Percentiles rank a stretch among this genome's conserved stretches.
Evolutionary conservation across 2,888 invertebrate species (phyloP).

Genomic region (Geophilus truncorum): DNA sequence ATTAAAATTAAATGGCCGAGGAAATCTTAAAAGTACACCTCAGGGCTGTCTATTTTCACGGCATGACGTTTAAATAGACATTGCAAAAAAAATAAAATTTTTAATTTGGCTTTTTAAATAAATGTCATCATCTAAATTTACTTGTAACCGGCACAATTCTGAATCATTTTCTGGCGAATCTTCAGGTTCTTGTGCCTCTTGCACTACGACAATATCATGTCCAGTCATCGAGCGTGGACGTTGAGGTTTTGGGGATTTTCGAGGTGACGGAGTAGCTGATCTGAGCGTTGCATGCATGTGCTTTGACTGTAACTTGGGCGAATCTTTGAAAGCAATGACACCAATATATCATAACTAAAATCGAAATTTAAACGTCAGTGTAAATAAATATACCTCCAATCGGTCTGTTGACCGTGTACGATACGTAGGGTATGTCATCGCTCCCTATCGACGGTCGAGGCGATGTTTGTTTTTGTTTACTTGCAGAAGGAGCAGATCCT

Average conservation of each 20-base stretch:
- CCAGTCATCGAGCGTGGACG: conserved; percentile 46
- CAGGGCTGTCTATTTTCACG: too few species aligned
- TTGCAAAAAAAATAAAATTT: too few species aligned
- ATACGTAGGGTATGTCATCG: conserved; percentile 84
- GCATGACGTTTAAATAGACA: too few species aligned
- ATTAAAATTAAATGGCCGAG: not conserved
- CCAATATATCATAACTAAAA: not conserved
- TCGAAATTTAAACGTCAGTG: too few species aligned
- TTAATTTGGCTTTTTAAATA: too few species aligned
- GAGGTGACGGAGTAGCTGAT: conserved; percentile 39
- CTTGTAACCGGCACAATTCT: conserved; percentile 65
- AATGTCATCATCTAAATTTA: conserved; percentile 44
- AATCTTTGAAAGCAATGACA: conserved; percentile 55
- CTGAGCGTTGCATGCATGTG: conserved; percentile 42
- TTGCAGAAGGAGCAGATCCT: not conserved
- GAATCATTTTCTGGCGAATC: conserved; percentile 66
- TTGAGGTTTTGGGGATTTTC: conserved; percentile 40
- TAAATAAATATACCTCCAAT: conserved; percentile 71
- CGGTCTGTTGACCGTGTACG: conserved; percentile 81
- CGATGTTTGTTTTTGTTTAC: conserved; percentile 60
- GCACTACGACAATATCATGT: conserved; percentile 69
- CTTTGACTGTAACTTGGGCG: conserved; percentile 61
- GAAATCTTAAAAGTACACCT: too few species aligned
- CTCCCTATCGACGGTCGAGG: conserved; percentile 85
- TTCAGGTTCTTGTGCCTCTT: conserved; percentile 62